Conservation (phyloP, 2,888 invertebrate species). For the Chrysolina oricalcia region DNA sequence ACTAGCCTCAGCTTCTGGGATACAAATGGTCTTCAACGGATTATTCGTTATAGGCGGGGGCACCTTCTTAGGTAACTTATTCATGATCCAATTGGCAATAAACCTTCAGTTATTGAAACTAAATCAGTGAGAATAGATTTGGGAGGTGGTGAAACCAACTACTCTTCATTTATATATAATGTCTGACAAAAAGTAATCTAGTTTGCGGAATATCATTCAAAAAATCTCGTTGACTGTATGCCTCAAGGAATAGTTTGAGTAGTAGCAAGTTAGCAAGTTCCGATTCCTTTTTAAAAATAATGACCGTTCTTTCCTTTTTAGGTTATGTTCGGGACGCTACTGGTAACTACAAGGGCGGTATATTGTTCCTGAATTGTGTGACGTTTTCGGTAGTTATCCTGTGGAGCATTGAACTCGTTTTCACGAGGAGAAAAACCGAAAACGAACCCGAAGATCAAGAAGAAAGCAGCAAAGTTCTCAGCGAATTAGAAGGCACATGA, state of each 20-base stretch:
- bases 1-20: constrained; percentile 79
- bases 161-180: background rate
- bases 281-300: background rate
- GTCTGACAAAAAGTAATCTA: too few species aligned
- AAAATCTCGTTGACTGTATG: too few species aligned
- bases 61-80: constrained; percentile 76
- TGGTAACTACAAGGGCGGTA: constrained; percentile 77
- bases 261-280: too few species aligned
- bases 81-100: background rate
- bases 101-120: too few species aligned
- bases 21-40: constrained; percentile 82
- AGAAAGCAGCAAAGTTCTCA: background rate
- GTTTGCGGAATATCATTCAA: too few species aligned
- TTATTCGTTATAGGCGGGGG: constrained; percentile 77
- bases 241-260: too few species aligned
- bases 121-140: too few species aligned
- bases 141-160: background rate
- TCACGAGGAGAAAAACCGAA: constrained; percentile 24
- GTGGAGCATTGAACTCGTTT: constrained; percentile 74
- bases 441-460: constrained; percentile 15
- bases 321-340: constrained; percentile 60
- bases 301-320: background rate
- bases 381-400: constrained; percentile 76
- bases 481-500: background rate
- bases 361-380: constrained; percentile 77